Conservation (phyloP, 2,888 invertebrate genomes). For the Ennomos quercinarius region DNA sequence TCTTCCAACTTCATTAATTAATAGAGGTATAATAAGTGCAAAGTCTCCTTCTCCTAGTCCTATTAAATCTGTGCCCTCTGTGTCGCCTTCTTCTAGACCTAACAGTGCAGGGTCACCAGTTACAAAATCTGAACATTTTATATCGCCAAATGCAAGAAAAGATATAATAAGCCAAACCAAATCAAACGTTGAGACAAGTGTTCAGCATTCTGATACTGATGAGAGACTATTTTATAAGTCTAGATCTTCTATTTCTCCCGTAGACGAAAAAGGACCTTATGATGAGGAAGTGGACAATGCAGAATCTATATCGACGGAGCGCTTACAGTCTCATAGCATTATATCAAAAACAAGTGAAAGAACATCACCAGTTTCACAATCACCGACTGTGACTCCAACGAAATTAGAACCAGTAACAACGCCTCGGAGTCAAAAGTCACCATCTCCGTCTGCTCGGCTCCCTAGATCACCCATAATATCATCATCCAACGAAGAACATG, state of each 20-base stretch:
- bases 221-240: slow-evolving; percentile 57
- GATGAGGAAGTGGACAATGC: slow-evolving; percentile 49
- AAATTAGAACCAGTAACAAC: slow-evolving; percentile 51
- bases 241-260: slow-evolving; percentile 59
- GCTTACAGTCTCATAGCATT: slow-evolving; percentile 48
- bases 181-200: slow-evolving; percentile 48
- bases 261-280: slow-evolving; percentile 50
- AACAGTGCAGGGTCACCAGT: slow-evolving; percentile 59
- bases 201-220: slow-evolving; percentile 45
- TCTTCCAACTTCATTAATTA: slow-evolving; percentile 71
- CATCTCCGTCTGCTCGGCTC: slow-evolving; percentile 65
- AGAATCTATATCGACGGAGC: slow-evolving; percentile 47
- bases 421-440: slow-evolving; percentile 64
- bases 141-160: slow-evolving; percentile 57
- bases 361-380: slow-evolving; percentile 54
- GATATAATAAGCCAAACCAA: slow-evolving; percentile 60
- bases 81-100: slow-evolving; percentile 64
- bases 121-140: slow-evolving; percentile 57
- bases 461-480: slow-evolving; percentile 61
- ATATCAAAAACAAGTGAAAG: slow-evolving; percentile 57
- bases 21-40: slow-evolving; percentile 65
- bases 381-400: slow-evolving; percentile 46
- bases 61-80: slow-evolving; percentile 65
- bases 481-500: slow-evolving; percentile 52
- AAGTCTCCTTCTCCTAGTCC: slow-evolving; percentile 80